phyloP scores from a whole-genome alignment of 2,888 invertebrate genomes.

The Sclerodermus sp. region DNA sequence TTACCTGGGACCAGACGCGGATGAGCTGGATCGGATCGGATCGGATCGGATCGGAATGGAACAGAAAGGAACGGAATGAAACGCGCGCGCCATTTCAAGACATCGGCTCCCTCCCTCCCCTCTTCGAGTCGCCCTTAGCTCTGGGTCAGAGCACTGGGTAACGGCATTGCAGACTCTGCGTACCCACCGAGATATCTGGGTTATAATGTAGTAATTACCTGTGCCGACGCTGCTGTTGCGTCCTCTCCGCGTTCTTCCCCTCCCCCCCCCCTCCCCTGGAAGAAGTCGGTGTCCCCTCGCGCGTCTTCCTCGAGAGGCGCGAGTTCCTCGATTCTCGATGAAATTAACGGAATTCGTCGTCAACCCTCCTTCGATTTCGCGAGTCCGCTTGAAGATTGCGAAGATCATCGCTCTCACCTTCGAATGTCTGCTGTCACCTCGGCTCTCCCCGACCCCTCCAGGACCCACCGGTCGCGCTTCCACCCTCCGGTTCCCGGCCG shows the following conservation, averaged over 20 bases:
- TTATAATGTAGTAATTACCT: slow-evolving; percentile 48
- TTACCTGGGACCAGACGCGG: slow-evolving; percentile 31
- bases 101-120: slow-evolving; percentile 11
- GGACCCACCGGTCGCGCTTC: too few relatives aligned
- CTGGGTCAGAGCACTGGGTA: slow-evolving; percentile 53
- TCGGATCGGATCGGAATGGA: too few relatives aligned
- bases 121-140: slow-evolving; percentile 47
- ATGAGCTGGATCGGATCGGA: slow-evolving; percentile 33
- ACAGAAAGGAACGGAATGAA: too few relatives aligned
- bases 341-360: too few relatives aligned
- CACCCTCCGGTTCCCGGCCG: too few relatives aligned
- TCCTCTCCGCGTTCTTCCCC: neutral
- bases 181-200: slow-evolving; percentile 45
- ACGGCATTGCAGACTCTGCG: slow-evolving; percentile 39
- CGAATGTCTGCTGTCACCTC: too few relatives aligned
- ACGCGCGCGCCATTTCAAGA: slow-evolving; percentile 39
- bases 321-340: too few relatives aligned
- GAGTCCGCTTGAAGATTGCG: too few relatives aligned
- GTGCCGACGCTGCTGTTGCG: neutral
- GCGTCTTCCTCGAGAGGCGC: too few relatives aligned
- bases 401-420: too few relatives aligned
- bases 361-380: too few relatives aligned
- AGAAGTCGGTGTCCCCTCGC: neutral
- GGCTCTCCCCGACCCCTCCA: too few relatives aligned
- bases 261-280: neutral